phyloP scores from a whole-genome alignment of 2,797 vertebrate genomes.

The Ammospiza maritima region DNA sequence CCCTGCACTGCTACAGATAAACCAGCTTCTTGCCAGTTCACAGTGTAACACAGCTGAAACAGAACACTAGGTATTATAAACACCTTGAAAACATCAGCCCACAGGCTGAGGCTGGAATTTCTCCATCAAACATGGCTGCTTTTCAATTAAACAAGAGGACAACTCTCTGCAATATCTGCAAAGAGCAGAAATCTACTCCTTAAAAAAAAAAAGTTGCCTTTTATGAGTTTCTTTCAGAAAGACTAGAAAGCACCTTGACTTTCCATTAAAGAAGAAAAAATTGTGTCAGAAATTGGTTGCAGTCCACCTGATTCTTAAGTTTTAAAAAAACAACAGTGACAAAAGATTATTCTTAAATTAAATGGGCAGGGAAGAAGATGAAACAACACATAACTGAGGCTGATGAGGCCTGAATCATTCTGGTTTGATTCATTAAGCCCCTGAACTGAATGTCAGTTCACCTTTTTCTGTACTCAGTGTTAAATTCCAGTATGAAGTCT shows the following conservation, averaged over 20 bases:
- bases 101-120: not conserved
- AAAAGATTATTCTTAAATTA: slow-evolving; percentile 37
- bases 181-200: slow-evolving; percentile 35
- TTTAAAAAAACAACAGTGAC: not conserved
- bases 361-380: slow-evolving; percentile 5
- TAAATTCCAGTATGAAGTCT: not conserved
- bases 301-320: not conserved
- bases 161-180: slow-evolving; percentile 36
- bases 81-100: not conserved
- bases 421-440: slow-evolving; percentile 25
- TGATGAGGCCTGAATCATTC: slow-evolving; percentile 8
- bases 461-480: not conserved
- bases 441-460: not conserved
- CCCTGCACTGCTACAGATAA: not conserved
- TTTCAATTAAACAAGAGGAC: slow-evolving; percentile 28
- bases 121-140: not conserved
- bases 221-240: not conserved
- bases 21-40: not conserved
- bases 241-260: not conserved
- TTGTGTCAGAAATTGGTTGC: not conserved
- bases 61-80: not conserved
- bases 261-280: not conserved
- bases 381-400: not conserved
- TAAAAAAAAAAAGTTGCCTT: not conserved
- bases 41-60: not conserved